These are phyloP conservation scores for Haemorhous mexicanus DNA, from an alignment of 2,113 vertebrate genomes.

Conservation along the genomic window DNA sequence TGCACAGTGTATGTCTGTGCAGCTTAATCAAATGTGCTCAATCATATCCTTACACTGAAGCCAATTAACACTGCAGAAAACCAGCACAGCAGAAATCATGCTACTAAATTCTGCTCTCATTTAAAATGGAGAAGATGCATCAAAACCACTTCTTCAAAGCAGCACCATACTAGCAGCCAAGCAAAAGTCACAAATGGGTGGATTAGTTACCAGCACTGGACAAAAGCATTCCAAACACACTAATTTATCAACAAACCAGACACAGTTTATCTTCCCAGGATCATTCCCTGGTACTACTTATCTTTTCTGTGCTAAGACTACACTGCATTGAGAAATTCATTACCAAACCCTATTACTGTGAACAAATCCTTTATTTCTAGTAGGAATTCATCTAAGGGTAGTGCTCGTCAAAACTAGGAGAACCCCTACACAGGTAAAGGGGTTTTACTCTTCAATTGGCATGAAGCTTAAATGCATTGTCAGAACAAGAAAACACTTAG, in stretches of 20 bases:
- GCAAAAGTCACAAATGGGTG: background rate
- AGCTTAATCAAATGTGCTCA: background rate
- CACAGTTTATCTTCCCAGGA: background rate
- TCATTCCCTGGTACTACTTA: background rate
- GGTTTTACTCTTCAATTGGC: background rate
- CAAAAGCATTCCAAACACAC: background rate
- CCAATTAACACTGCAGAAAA: background rate
- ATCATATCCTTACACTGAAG: background rate
- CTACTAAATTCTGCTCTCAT: background rate
- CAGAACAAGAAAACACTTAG: background rate
- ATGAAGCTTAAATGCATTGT: background rate
- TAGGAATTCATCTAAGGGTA: background rate
- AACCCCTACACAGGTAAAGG: background rate
- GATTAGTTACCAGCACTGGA: background rate
- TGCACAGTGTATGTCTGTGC: background rate
- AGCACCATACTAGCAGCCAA: background rate
- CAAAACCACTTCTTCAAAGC: background rate
- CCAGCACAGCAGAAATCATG: background rate
- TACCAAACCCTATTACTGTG: background rate
- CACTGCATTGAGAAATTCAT: background rate
- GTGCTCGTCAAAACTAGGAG: background rate
- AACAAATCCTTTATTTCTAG: background rate
- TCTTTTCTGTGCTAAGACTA: background rate
- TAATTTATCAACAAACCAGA: background rate
- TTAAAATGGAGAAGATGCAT: background rate